These are phyloP conservation scores for Pachliopta kotzebuea DNA, from an alignment of 2,888 invertebrate species.

Conservation along the genomic window DNA sequence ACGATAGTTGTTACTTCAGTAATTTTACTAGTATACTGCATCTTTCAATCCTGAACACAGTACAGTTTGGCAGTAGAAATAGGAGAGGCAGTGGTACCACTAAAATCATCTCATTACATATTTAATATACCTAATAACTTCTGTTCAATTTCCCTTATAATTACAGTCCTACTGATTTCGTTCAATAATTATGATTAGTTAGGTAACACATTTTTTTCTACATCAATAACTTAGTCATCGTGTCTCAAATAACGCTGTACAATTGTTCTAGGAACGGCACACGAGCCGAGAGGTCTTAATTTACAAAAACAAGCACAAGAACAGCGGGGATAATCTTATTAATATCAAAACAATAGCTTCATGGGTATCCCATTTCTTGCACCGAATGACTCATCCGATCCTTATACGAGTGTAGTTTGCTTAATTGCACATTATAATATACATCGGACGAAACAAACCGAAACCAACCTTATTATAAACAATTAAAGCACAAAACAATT, in stretches of 20 bases:
- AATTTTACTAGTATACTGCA: too few relatives aligned
- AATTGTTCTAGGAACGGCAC: conserved; percentile 35
- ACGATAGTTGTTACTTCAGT: too few relatives aligned
- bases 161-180: too few relatives aligned
- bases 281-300: conserved; percentile 40
- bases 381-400: conserved; percentile 62
- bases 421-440: conserved; percentile 51
- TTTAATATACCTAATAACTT: too few relatives aligned
- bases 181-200: too few relatives aligned
- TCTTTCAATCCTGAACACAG: too few relatives aligned
- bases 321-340: conserved; percentile 45
- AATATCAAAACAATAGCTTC: conserved; percentile 54
- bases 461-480: conserved; percentile 38
- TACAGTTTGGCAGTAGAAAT: too few relatives aligned
- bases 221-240: neutral
- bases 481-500: conserved; percentile 29
- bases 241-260: conserved; percentile 1
- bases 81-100: too few relatives aligned
- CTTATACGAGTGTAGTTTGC: conserved; percentile 53
- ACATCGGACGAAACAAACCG: conserved; percentile 29
- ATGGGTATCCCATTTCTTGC: conserved; percentile 58
- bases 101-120: too few relatives aligned
- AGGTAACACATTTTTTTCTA: too few relatives aligned
- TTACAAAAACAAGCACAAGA: conserved; percentile 44
- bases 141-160: too few relatives aligned